Conservation (phyloP, 2,113 vertebrate species). For the Salminus brasiliensis region DNA sequence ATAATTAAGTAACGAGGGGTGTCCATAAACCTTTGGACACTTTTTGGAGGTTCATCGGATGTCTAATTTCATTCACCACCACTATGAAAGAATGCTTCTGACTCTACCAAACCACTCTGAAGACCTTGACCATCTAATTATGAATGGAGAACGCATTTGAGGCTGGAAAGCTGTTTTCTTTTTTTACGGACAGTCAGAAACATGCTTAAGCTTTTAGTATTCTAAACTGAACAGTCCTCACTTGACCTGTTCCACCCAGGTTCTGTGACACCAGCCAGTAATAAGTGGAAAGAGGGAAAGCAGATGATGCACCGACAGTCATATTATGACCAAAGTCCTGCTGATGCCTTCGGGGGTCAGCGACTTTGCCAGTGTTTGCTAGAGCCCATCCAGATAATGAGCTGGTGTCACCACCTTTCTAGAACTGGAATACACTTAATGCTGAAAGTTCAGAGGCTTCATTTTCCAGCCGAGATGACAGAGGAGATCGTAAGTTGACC, state of each 20-base stretch:
- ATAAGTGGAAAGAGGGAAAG: constrained; percentile 59
- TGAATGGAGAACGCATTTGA: background rate
- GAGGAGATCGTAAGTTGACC: constrained; percentile 27
- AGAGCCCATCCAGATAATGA: constrained; percentile 38
- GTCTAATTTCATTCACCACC: too few relatives aligned
- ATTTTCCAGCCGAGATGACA: constrained; percentile 41
- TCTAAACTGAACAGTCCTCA: constrained; percentile 58
- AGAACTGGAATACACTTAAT: constrained; percentile 41
- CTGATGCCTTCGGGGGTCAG: constrained; percentile 33
- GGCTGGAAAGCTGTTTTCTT: background rate
- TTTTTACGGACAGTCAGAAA: background rate
- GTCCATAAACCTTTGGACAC: too few relatives aligned
- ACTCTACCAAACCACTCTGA: too few relatives aligned
- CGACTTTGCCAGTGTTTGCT: constrained; percentile 22
- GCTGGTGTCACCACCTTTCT: constrained; percentile 24
- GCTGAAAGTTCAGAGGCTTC: constrained; percentile 33
- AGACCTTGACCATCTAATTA: too few relatives aligned
- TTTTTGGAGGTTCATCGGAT: too few relatives aligned
- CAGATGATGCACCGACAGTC: constrained; percentile 50
- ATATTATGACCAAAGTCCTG: constrained; percentile 36
- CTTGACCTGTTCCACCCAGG: constrained; percentile 54
- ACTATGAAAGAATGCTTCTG: too few relatives aligned
- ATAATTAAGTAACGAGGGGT: too few relatives aligned
- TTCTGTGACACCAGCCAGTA: constrained; percentile 56
- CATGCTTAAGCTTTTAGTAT: background rate